Base-by-base conservation (phyloP, 2,888 invertebrate species). In the Andrena hattorfiana region DNA sequence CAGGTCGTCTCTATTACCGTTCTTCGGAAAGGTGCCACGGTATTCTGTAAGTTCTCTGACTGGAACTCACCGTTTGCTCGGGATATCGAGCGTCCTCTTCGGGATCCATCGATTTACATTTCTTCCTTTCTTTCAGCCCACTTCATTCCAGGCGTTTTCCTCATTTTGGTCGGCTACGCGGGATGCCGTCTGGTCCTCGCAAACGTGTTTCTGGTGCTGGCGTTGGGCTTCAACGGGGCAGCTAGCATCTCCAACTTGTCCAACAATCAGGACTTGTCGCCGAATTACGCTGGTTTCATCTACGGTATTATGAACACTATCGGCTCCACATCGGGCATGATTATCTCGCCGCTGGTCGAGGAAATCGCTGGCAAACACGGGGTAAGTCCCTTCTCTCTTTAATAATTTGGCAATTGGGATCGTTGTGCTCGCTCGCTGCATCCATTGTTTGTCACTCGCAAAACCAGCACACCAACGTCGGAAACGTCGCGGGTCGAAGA, bases 301-400 rank as follows among this genome's bases (percentile, higher is more conserved):
- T 96, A 96, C 86, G 97, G 97, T 6, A 96, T 97, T 1, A 96
- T 97, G 72, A 97, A 97, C 91, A 96, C 96, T 77, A 94, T 97
- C 81, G 97, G 97, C 23, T 96, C 96, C 67, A 95, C 96, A 0
- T 95, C 97, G 0, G 97, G 97, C 13, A 96, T 97, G 83, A 95
- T 97, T 73, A 95, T 97, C n/a, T 96, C 97, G 0, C 94, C 96
- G 82, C 94, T 97, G 78, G 96, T 97, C 28, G 97, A 97, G 74
- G 95, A 95, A 84, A 94, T 96, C 10, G 95, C 95, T 10, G 93
- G 95, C 76, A 95, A 94, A 85, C 83, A 89, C 89, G 92, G 94
- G 85, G 96, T 95, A 92, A 95, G 95, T 94, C 20, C 2, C 3
- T 48, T 63, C 8, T 10, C 42, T 13, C 13, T 42, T 42, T 13